Conservation (phyloP, 2,888 invertebrate species). For the Stegana nigrithorax region DNA sequence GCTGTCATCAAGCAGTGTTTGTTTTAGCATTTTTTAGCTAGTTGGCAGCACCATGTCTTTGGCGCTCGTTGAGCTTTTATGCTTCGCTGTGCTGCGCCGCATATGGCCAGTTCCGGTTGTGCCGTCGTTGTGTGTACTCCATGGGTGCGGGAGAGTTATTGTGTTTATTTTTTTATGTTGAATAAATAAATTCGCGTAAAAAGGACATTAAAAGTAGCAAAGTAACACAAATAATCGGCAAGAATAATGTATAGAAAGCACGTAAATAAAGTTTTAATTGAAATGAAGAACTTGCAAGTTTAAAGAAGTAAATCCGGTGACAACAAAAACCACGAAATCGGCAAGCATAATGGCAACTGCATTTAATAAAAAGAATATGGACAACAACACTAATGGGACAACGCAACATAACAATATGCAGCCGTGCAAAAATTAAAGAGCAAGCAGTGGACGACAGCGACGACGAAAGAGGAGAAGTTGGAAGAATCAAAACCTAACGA, state of each 20-base stretch:
- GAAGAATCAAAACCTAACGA: too few species aligned
- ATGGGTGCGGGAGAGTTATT: background rate
- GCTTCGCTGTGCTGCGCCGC: too few species aligned
- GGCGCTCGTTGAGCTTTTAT: too few species aligned
- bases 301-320: background rate
- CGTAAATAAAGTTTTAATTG: too few species aligned
- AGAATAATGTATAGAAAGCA: background rate
- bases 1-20: too few species aligned
- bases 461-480: too few species aligned
- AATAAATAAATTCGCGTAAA: background rate
- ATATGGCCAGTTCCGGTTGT: too few species aligned
- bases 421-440: too few species aligned
- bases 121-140: background rate
- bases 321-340: background rate
- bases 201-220: background rate
- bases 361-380: too few species aligned
- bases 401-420: background rate
- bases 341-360: background rate
- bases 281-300: background rate
- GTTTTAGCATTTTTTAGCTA: too few species aligned
- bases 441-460: too few species aligned
- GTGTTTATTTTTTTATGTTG: background rate
- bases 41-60: too few species aligned
- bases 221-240: background rate
- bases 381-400: background rate